Evolutionary conservation across 2,888 invertebrate genomes (phyloP), one percentile per base, ranked within the genome.

Genomic region (Polyploca ridens): DNA sequence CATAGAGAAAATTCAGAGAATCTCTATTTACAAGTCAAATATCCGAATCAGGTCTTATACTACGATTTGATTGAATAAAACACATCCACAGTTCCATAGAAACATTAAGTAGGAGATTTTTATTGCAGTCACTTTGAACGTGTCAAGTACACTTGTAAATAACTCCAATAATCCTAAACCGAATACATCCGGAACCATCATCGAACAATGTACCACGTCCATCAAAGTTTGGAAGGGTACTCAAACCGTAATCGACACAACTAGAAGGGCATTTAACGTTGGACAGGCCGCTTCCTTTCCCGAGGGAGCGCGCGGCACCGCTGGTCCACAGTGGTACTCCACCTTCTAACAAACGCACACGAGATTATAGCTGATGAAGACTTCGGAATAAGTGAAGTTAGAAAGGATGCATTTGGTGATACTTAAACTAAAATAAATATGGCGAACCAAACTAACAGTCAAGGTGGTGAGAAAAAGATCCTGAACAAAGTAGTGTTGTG

Each of bases 161-260:
- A 58, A 44, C 64, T 67, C 60, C 66, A 73, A 76, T 77, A 75
- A 80, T 82, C 73, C 74, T 78, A 75, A 78, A 83, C 74, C 76
- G 67, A 80, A 73, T 74, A 81, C 86, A 87, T 88, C 88, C 87
- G 87, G 81, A 82, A 73, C 79, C 70, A 68, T 68, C 74, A 73
- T 72, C 70, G 72, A 71, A 82, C 85, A 86, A 83, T 88, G 86
- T 87, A 81, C 86, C 89, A 89, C 90, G 91, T 91, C 91, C 85
- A 91, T 91, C 91, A 90, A 86, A 90, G 86, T 90, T 90, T 86
- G 89, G 91, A 89, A 90, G 90, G 90, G 90, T 90, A 86, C 89
- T 87, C 85, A 81, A 84, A 83, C 79, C 78, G 78, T 88, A 91
- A 91, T 92, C 89, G 90, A 86, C 90, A 85, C 90, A 90, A 90